Percentiles rank a stretch among this genome's conserved stretches.
Evolutionary conservation across 1,140 invertebrate species (phyloP).

Genomic region (Notospermus geniculatus): DNA sequence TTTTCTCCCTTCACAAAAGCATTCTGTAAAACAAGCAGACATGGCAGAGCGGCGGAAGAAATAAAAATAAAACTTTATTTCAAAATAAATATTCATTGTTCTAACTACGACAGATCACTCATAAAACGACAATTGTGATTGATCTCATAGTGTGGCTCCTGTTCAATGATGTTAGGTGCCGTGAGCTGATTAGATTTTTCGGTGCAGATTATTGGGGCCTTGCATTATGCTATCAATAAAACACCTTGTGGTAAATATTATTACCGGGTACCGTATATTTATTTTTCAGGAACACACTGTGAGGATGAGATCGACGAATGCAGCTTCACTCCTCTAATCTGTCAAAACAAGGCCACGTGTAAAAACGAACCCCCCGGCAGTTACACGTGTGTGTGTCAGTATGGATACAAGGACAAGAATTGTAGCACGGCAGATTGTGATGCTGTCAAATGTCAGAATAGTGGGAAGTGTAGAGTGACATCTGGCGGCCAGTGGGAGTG

Average conservation of each 20-base stretch:
- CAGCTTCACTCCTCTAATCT: constrained; percentile 45
- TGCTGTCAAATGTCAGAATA: constrained; percentile 29
- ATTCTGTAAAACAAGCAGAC: no score
- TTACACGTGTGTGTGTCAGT: constrained; percentile 69
- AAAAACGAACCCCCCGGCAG: constrained; percentile 65
- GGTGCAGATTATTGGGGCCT: background rate
- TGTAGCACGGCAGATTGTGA: constrained; percentile 37
- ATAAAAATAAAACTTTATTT: no score
- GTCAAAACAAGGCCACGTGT: constrained; percentile 70
- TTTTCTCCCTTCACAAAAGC: no score
- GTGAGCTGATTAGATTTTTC: no score
- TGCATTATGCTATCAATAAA: background rate
- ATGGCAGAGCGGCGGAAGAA: background rate
- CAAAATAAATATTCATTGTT: no score
- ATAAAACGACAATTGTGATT: no score
- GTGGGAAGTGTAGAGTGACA: constrained; percentile 21
- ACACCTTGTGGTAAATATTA: background rate
- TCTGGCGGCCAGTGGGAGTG: background rate
- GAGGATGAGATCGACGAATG: constrained; percentile 9
- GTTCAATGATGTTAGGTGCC: no score
- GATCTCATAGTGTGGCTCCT: background rate
- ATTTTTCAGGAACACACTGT: constrained; percentile 12
- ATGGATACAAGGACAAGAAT: constrained; percentile 59
- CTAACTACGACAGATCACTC: no score
- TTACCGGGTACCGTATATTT: background rate